Conservation (phyloP, 2,797 vertebrate genomes). For the Euphonia xanthogaster region DNA sequence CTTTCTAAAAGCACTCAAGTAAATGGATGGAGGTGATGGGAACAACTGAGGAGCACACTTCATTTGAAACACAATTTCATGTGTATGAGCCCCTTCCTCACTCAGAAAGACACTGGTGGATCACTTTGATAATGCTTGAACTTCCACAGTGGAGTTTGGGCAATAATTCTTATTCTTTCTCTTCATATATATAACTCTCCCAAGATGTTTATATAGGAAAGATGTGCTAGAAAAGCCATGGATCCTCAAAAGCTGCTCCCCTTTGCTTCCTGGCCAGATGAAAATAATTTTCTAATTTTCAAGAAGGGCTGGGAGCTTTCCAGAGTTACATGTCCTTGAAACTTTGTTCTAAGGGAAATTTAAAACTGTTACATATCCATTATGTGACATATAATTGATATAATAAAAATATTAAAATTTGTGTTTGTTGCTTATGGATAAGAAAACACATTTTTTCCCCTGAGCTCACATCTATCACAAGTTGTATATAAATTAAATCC, state of each 20-base stretch:
- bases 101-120: neutral
- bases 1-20: neutral
- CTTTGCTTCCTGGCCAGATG: neutral
- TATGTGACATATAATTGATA: neutral
- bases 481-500: neutral
- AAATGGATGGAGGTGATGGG: neutral
- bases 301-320: neutral
- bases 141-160: neutral
- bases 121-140: neutral
- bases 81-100: neutral
- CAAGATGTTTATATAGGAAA: neutral
- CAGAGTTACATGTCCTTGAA: neutral
- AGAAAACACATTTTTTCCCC: neutral
- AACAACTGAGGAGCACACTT: neutral
- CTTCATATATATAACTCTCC: neutral
- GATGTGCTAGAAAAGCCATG: neutral
- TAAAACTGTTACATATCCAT: neutral
- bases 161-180: neutral
- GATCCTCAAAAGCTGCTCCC: neutral
- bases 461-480: accelerated
- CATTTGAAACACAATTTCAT: neutral
- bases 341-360: neutral
- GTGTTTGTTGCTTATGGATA: neutral
- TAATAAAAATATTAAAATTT: neutral
- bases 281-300: neutral